Base-by-base conservation (phyloP, 2,113 vertebrate genomes). In the Azemiops feae region DNA sequence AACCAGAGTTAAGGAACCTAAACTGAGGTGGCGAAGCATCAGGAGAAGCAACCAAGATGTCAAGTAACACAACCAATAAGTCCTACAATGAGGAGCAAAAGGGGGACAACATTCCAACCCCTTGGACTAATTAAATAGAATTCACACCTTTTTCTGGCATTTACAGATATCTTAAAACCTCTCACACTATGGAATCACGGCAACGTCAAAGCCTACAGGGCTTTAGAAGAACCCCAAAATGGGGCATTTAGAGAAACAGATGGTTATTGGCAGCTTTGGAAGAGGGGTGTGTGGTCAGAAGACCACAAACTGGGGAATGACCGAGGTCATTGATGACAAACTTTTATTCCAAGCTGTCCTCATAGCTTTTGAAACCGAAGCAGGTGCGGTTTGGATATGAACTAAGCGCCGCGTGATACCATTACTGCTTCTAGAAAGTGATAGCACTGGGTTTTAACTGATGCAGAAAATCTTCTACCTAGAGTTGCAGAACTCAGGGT, bases 1-100 rank as follows among this genome's bases (percentile, higher is more conserved):
- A 22, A 43, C 43, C 47, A 4, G 54, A 3, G 94, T 60, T 69
- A 91, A 91, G 85, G 7, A 92, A 93, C 88, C 91, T 0, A 89
- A 90, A 7, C 34, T 81, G 87, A 93, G 89, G 89, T 85, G 86
- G 60, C 43, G 12, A 69, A n/a, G 43, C 14, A 69, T 85, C 52
- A 87, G 89, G 60, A 45, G 50, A 94, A 94, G 93, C 94, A 94
- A 95, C 96, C 95, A 95, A 25, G 90, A 34, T 90, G 92, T n/a
- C 18, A 30, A 47, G 6, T n/a, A 20, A 3, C n/a, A 64, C 3
- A 27, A 39, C 27, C 43, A 43, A 92, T 54, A 92, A 95, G 92
- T 95, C 90, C 92, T 93, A 45, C 16, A 94, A 92, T 94, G 93
- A 86, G 53, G 92, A 93, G 81, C 89, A 87, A 95, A 96, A 96